phyloP scores from a whole-genome alignment of 2,888 invertebrate genomes.

The Hololepta plana region DNA sequence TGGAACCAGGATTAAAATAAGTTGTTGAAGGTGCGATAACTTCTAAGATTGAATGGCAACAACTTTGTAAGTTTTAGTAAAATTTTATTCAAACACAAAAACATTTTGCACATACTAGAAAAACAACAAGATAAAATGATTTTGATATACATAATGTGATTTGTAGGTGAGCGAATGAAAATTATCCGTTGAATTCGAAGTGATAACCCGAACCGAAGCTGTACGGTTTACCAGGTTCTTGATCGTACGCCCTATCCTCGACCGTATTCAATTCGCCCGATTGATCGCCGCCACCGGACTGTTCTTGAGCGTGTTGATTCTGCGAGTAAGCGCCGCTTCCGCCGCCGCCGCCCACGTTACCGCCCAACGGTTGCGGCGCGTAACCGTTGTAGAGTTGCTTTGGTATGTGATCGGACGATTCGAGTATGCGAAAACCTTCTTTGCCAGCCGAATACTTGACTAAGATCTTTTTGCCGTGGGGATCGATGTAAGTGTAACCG shows the following conservation, averaged over 20 bases:
- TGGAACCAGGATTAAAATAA: too few species aligned
- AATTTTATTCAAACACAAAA: too few species aligned
- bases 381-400: too few species aligned
- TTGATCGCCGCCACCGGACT: constrained; percentile 4
- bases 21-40: too few species aligned
- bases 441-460: constrained; percentile 34
- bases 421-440: constrained; percentile 31
- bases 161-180: too few species aligned
- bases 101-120: too few species aligned
- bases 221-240: constrained; percentile 31
- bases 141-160: too few species aligned
- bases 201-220: constrained; percentile 43
- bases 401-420: constrained; percentile 29
- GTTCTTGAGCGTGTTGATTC: constrained; percentile 3
- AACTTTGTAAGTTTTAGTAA: too few species aligned
- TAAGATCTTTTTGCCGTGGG: constrained; percentile 42
- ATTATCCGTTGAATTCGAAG: constrained; percentile 39
- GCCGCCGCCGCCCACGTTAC: constrained; percentile 8
- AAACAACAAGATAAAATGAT: too few species aligned
- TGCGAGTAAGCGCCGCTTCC: constrained; percentile 3
- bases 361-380: too few species aligned
- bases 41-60: too few species aligned
- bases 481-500: constrained; percentile 45
- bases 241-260: constrained; percentile 21
- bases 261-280: constrained; percentile 7